A percentile compares a stretch with the other conserved stretches of the same genome.
Evolutionary conservation across 1,140 invertebrate genomes (phyloP).

Genomic region (Penaeus japonicus): DNA sequence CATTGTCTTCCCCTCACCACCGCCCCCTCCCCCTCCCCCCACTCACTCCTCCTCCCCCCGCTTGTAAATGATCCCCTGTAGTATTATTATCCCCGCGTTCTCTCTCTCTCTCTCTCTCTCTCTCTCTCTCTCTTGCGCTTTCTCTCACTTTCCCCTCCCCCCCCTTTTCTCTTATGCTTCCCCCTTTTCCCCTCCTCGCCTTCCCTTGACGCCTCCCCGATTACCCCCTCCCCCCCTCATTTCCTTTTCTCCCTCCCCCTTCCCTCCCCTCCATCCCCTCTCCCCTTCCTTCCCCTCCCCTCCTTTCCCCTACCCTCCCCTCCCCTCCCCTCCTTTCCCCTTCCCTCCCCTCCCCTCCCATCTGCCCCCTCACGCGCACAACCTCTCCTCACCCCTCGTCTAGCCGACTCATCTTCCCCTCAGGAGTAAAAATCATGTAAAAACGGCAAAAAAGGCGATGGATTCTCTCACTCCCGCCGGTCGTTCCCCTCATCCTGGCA

Average conservation of each 20-base stretch:
- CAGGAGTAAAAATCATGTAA: no score
- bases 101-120: no score
- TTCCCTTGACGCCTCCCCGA: not conserved
- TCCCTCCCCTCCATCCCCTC: not conserved
- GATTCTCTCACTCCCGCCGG: no score
- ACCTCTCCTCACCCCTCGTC: not conserved
- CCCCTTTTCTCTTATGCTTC: not conserved
- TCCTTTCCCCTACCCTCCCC: not conserved
- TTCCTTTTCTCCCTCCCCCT: no score
- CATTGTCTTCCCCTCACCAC: not conserved
- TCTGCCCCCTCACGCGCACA: not conserved
- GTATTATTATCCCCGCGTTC: no score
- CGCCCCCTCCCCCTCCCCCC: not conserved
- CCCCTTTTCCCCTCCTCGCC: not conserved
- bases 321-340: not conserved
- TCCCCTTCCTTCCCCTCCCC: not conserved
- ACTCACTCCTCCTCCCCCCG: not conserved
- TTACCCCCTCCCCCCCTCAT: not conserved
- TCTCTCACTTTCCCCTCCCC: not conserved
- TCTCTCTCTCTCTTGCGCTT: no score
- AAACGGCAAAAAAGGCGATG: no score
- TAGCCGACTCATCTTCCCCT: not conserved
- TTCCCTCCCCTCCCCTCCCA: not conserved
- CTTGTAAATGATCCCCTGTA: conserved; percentile 45
- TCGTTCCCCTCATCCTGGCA: no score